These are phyloP conservation scores for Antheraea yamamai DNA, from an alignment of 2,888 invertebrate species.

Conservation along the genomic window DNA sequence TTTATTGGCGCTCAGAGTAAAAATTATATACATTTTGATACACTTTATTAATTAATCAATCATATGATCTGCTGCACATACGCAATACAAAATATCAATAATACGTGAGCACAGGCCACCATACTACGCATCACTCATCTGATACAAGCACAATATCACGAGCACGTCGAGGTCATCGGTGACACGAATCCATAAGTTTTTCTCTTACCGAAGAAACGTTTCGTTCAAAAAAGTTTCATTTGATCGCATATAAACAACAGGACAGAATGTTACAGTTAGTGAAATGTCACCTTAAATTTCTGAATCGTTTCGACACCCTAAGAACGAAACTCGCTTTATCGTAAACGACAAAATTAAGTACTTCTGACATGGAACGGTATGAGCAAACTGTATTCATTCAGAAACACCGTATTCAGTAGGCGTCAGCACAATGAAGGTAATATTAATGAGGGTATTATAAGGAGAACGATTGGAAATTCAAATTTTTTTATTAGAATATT, in stretches of 20 bases:
- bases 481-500: slow-evolving; percentile 36
- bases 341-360: slow-evolving; percentile 34
- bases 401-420: neutral
- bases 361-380: slow-evolving; percentile 17
- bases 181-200: no score
- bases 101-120: no score
- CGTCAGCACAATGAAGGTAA: slow-evolving; percentile 38
- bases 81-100: no score
- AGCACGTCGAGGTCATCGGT: no score
- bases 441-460: slow-evolving; percentile 42
- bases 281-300: neutral
- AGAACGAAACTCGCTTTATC: slow-evolving; percentile 28
- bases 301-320: slow-evolving; percentile 1
- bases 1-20: no score
- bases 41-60: no score
- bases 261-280: neutral
- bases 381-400: neutral
- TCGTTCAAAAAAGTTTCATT: no score
- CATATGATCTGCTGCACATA: no score
- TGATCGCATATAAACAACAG: neutral
- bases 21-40: no score
- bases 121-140: no score
- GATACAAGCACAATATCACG: no score
- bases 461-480: slow-evolving; percentile 41
- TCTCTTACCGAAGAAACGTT: no score